Evolutionary conservation across 2,797 vertebrate genomes (phyloP).

Genomic region (Smutsia gigantea): DNA sequence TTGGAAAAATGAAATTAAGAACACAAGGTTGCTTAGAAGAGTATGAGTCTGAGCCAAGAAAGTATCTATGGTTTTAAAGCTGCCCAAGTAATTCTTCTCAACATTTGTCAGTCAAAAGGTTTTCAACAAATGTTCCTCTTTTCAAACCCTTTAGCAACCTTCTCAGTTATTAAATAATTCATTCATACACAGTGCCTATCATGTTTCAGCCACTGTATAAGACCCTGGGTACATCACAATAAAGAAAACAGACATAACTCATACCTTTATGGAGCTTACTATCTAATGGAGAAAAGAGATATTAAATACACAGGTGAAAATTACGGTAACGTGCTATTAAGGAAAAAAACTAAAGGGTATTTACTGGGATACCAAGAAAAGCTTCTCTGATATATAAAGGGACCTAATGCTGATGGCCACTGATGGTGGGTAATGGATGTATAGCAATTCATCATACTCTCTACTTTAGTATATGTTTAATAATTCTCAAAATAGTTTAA

Average conservation of each 20-base stretch:
- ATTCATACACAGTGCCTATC: not conserved
- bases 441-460: not conserved
- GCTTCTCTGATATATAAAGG: not conserved
- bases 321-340: not conserved
- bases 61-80: not conserved
- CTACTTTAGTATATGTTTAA: not conserved
- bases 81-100: slow-evolving; percentile 8
- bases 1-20: slow-evolving; percentile 24
- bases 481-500: slow-evolving; percentile 20
- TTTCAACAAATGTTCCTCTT: slow-evolving; percentile 59
- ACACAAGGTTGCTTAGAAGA: not conserved
- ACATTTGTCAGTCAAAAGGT: not conserved
- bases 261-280: not conserved
- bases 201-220: slow-evolving; percentile 11
- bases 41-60: not conserved
- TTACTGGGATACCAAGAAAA: slow-evolving; percentile 36
- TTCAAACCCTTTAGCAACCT: slow-evolving; percentile 25
- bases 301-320: not conserved
- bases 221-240: not conserved
- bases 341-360: not conserved
- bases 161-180: slow-evolving; percentile 37
- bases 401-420: not conserved
- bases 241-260: slow-evolving; percentile 24
- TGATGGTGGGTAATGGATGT: not conserved
- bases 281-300: not conserved